Evolutionary conservation across 2,113 vertebrate genomes (phyloP).

Genomic region (Irena cyanogastra): DNA sequence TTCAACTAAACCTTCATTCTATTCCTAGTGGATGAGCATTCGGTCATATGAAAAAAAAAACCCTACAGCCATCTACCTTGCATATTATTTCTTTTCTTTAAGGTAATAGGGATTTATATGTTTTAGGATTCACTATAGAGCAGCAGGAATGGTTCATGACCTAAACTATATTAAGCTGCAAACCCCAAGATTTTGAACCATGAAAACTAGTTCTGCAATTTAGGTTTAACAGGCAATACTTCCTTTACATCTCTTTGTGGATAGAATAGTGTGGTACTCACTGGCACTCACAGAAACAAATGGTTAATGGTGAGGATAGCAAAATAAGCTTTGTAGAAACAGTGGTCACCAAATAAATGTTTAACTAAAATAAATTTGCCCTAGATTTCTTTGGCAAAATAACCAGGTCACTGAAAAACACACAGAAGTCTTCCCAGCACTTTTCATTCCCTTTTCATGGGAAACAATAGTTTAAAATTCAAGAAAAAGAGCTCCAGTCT

Average conservation of each 20-base stretch:
- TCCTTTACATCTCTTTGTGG: neutral
- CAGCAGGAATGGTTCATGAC: neutral
- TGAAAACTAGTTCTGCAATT: neutral
- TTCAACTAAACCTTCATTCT: neutral
- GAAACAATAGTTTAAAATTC: neutral
- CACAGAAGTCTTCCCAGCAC: conserved; percentile 25
- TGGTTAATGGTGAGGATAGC: conserved; percentile 22
- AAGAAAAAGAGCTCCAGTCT: neutral
- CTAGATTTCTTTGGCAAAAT: conserved; percentile 51
- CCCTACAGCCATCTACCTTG: neutral
- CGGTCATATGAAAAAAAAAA: neutral
- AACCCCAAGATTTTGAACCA: neutral
- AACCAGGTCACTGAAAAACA: conserved; percentile 34
- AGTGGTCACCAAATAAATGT: conserved; percentile 30
- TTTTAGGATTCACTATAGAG: neutral
- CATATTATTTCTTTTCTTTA: neutral
- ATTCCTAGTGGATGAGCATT: neutral
- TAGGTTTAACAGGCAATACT: neutral
- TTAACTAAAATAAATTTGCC: conserved; percentile 69
- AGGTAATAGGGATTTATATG: neutral
- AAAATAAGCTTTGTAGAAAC: conserved; percentile 36
- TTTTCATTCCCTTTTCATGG: neutral
- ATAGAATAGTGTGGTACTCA: neutral
- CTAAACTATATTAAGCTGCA: neutral
- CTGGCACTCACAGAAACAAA: conserved; percentile 7